A percentile compares a stretch with the other conserved stretches of the same genome.
phyloP scores from a whole-genome alignment of 2,797 vertebrate genomes.

The Phalloptychus januarius region DNA sequence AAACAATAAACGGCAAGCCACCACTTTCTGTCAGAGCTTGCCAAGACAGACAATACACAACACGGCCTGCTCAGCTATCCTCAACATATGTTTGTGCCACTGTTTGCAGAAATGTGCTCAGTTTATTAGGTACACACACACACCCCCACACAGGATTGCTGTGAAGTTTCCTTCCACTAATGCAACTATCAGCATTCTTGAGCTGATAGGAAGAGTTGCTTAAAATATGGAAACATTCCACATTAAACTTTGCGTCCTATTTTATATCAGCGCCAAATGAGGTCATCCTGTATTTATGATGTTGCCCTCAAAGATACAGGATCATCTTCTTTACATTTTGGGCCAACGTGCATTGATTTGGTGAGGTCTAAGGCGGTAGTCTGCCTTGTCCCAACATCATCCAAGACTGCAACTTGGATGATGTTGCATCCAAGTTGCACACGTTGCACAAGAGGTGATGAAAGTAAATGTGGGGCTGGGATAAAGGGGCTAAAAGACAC shows the following conservation, averaged over 20 bases:
- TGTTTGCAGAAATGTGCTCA: neutral
- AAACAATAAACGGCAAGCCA: constrained; percentile 59
- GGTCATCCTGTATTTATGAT: neutral
- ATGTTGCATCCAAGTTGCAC: no score
- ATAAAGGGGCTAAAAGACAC: neutral
- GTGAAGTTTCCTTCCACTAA: neutral
- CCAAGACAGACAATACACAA: constrained; percentile 1
- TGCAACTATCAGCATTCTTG: no score
- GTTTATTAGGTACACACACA: neutral
- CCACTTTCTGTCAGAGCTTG: constrained; percentile 35
- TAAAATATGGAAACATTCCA: no score
- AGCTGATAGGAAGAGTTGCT: neutral
- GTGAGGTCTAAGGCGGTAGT: neutral
- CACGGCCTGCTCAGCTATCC: neutral
- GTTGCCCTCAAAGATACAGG: neutral
- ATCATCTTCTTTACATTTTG: neutral
- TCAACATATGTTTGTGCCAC: constrained; percentile 13
- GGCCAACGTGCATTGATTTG: neutral
- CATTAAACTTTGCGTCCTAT: neutral
- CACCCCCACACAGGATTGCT: neutral
- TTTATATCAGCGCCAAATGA: neutral
- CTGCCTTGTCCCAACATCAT: neutral
- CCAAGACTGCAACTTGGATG: neutral
- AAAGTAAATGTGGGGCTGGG: neutral
- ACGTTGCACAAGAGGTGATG: neutral